Base-by-base conservation (phyloP, 1,140 invertebrate species). In the Phthorimaea operculella region DNA sequence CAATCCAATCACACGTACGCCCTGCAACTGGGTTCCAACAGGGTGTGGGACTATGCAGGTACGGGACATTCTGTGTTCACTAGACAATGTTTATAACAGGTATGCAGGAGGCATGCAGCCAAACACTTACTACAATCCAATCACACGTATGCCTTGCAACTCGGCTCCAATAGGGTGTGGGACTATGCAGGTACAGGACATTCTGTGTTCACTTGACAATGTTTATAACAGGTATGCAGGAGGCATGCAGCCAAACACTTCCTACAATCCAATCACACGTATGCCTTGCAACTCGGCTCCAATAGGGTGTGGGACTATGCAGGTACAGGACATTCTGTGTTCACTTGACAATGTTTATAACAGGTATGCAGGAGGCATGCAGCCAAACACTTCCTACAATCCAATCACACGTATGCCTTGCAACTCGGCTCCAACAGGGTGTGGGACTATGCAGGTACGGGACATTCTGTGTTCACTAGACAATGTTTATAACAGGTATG, bases 251-350 rank as follows among this genome's bases (percentile, higher is more conserved):
- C 91, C 1, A 89, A 90, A 60, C 98, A 99, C 85, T 99, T 98
- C 85, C 86, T 94, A 51, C 92, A 94, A 47, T 98, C 98, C 0
- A 94, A 96, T 62, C 98, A 99, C 77, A 98, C 96, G 39, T 99
- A 98, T 73, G n/a, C n/a, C n/a, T n/a, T n/a, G n/a, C n/a, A n/a
- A 95, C 97, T 17, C 91, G 97, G 95, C 0, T 97, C 95, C 48
- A 96, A 98, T 73, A 87, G 95, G 47, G 98, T 99, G 0, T 99
- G 98, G 98, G 98, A 99, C 80, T 99, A 99, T 85, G 95, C 93
- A 57, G 93, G 92, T 70, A 33, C n/a, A n/a, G n/a, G n/a, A n/a
- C n/a, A n/a, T n/a, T n/a, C n/a, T n/a, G n/a, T n/a, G n/a, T n/a
- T n/a, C n/a, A n/a, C n/a, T n/a, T n/a, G n/a, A n/a, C n/a, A n/a